phyloP scores from a whole-genome alignment of 2,113 vertebrate species.

The Nasalis larvatus region DNA sequence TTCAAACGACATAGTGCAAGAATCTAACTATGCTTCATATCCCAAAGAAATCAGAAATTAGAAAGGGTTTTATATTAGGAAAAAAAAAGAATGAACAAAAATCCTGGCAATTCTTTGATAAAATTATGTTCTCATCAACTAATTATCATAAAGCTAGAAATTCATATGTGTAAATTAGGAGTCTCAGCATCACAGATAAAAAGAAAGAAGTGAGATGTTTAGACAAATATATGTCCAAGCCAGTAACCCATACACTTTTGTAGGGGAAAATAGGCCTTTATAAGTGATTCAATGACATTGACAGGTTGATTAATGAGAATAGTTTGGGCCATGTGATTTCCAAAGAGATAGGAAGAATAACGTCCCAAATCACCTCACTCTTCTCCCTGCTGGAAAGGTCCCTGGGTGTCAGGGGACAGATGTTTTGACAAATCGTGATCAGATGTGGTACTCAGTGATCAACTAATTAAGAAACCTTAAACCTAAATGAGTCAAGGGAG shows the following conservation, averaged over 20 bases:
- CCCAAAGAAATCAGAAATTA: neutral
- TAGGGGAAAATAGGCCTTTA: neutral
- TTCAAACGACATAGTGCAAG: neutral
- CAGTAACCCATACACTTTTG: neutral
- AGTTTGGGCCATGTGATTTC: neutral
- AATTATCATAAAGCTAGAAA: constrained; percentile 43
- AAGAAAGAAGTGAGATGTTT: neutral
- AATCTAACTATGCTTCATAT: neutral
- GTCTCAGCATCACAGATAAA: neutral
- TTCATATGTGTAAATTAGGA: neutral
- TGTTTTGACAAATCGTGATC: constrained; percentile 36
- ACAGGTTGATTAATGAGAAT: constrained; percentile 10
- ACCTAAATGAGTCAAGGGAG: neutral
- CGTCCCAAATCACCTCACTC: neutral
- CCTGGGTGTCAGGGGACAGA: neutral
- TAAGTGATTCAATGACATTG: neutral
- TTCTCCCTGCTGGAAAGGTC: constrained; percentile 26
- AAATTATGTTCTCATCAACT: constrained; percentile 19
- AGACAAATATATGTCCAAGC: neutral
- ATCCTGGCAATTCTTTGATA: neutral
- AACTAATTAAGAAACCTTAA: constrained; percentile 32
- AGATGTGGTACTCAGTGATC: neutral
- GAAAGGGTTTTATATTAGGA: constrained; percentile 21
- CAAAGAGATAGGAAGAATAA: neutral
- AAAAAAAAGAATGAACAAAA: constrained; percentile 36